phyloP scores from a whole-genome alignment of 2,797 vertebrate genomes.

The Poeciliopsis infans region DNA sequence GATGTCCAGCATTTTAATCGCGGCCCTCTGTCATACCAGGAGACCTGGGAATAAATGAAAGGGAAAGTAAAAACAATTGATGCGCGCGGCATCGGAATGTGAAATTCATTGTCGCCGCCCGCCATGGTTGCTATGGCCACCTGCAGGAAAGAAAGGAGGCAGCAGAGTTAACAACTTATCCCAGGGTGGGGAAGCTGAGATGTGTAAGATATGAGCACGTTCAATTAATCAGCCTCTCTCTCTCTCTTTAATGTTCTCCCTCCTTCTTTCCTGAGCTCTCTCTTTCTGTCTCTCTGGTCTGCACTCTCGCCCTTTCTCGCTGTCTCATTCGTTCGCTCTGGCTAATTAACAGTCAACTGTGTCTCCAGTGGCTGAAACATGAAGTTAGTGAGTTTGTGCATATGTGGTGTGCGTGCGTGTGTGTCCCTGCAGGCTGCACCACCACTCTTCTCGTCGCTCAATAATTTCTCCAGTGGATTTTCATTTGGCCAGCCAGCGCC shows the following conservation, averaged over 20 bases:
- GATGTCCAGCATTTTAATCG: conserved; percentile 69
- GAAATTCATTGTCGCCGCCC: conserved; percentile 46
- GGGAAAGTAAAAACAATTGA: conserved; percentile 57
- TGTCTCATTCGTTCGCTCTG: conserved; percentile 60
- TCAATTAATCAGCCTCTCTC: conserved; percentile 77
- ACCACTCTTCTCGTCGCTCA: conserved; percentile 65
- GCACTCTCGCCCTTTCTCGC: conserved; percentile 53
- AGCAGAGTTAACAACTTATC: conserved; percentile 77
- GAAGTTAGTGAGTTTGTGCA: conserved; percentile 45
- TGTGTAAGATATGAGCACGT: conserved; percentile 70
- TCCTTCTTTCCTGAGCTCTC: conserved; percentile 19
- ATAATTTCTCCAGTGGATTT: conserved; percentile 78
- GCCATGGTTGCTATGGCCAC: conserved; percentile 70
- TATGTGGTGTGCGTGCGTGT: conserved; percentile 25
- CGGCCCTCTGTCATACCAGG: conserved; percentile 31
- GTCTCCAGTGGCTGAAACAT: conserved; percentile 72
- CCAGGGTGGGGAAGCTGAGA: conserved; percentile 57
- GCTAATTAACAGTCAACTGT: conserved; percentile 81
- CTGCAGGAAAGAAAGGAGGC: conserved; percentile 68
- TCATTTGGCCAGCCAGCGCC: conserved; percentile 72
- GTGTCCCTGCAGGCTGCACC: conserved; percentile 58
- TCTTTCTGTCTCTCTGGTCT: conserved; percentile 26
- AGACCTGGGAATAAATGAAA: conserved; percentile 61
- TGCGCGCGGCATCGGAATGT: conserved; percentile 49
- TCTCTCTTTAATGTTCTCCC: conserved; percentile 43